These are phyloP conservation scores for Cephus pygmeus DNA, from an alignment of 2,888 invertebrate genomes.

Conservation along the genomic window DNA sequence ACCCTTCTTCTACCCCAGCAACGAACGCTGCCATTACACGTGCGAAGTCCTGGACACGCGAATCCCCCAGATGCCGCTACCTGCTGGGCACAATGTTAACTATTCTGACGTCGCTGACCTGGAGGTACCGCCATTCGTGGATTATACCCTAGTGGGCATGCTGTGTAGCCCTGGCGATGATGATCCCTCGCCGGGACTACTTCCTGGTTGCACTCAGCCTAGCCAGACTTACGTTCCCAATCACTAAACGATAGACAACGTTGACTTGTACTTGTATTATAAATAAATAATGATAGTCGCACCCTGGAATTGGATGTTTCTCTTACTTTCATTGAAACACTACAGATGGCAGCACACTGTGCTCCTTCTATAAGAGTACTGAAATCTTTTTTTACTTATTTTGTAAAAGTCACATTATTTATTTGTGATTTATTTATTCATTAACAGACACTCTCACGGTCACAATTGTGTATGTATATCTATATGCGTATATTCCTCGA, in stretches of 20 bases:
- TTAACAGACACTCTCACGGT: constrained; percentile 55
- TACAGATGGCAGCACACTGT: neutral
- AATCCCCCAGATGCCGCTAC: constrained; percentile 32
- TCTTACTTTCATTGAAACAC: neutral
- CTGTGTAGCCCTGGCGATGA: constrained; percentile 56
- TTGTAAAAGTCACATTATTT: constrained; percentile 45
- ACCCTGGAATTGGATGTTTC: neutral
- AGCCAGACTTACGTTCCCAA: constrained; percentile 58
- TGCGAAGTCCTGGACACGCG: constrained; percentile 60
- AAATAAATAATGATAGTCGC: constrained; percentile 40
- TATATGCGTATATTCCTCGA: constrained; percentile 32
- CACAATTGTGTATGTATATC: constrained; percentile 43
- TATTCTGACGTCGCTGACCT: constrained; percentile 50
- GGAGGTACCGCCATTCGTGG: constrained; percentile 58
- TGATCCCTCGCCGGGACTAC: constrained; percentile 28
- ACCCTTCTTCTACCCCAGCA: constrained; percentile 50
- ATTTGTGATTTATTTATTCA: constrained; percentile 50
- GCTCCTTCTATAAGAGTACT: neutral
- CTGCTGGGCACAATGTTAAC: constrained; percentile 12
- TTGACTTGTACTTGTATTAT: constrained; percentile 50
- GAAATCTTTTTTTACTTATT: neutral
- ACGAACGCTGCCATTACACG: constrained; percentile 59
- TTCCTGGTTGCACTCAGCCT: constrained; percentile 45
- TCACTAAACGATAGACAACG: constrained; percentile 44
- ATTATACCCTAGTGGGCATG: constrained; percentile 63